Evolutionary conservation across 2,888 invertebrate genomes (phyloP).

Genomic region (Leptothorax acervorum): DNA sequence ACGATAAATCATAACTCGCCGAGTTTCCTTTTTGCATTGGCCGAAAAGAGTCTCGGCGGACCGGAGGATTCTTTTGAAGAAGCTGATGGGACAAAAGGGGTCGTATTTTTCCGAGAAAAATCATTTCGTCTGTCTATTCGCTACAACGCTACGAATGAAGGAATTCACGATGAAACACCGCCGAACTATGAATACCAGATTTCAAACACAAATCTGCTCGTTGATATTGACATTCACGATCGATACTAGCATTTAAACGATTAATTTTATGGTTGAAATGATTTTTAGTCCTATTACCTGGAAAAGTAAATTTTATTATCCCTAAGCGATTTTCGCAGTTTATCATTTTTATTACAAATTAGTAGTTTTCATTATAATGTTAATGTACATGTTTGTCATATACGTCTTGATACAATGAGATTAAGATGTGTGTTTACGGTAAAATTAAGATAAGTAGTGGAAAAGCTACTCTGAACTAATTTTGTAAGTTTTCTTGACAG

Average conservation of each 20-base stretch:
- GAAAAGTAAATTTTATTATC: conserved; percentile 25
- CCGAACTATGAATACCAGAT: conserved; percentile 27
- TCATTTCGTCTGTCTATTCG: conserved; percentile 40
- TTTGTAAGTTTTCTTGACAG: neutral
- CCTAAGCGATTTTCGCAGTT: neutral
- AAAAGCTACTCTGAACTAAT: neutral
- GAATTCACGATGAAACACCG: conserved; percentile 27
- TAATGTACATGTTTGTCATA: neutral
- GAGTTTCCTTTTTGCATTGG: conserved; percentile 59
- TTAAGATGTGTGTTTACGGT: neutral
- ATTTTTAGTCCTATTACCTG: neutral
- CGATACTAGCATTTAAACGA: neutral
- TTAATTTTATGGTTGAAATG: neutral
- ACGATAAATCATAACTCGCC: conserved; percentile 73
- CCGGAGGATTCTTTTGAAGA: conserved; percentile 53
- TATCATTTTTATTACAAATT: neutral
- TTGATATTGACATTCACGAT: neutral
- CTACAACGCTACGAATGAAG: neutral
- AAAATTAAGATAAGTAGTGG: neutral
- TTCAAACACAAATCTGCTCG: neutral
- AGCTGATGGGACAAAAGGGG: conserved; percentile 59
- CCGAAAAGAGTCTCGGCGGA: conserved; percentile 60
- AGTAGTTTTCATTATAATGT: neutral
- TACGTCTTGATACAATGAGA: neutral
- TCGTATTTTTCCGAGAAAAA: conserved; percentile 60